Percentiles rank a stretch among this genome's conserved stretches.
These are phyloP conservation scores for Calypte anna DNA, from an alignment of 2,113 vertebrate species.

Conservation along the genomic window DNA sequence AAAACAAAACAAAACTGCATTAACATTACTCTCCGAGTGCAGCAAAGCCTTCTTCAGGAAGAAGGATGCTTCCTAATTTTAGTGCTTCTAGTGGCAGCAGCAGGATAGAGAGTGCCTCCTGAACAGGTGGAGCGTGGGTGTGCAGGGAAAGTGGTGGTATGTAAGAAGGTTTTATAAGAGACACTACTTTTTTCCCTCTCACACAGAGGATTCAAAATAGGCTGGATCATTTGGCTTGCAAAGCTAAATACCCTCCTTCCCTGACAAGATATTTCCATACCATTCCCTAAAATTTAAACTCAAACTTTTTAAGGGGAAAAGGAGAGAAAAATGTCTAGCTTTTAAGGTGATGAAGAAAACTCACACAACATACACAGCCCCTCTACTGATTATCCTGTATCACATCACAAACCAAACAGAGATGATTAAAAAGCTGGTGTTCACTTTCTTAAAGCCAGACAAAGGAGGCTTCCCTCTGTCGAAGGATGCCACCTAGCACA, in stretches of 20 bases:
- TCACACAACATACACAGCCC: background rate
- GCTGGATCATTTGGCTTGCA: constrained; percentile 18
- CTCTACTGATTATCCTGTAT: background rate
- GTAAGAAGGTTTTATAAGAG: background rate
- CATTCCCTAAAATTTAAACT: background rate
- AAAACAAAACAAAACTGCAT: background rate
- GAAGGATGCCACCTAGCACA: background rate
- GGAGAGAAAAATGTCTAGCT: background rate
- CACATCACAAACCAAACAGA: background rate
- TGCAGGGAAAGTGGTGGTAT: background rate
- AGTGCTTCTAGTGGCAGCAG: background rate
- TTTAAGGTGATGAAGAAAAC: background rate
- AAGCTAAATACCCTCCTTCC: background rate
- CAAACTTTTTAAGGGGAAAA: background rate
- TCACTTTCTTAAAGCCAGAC: background rate
- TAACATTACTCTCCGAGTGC: background rate
- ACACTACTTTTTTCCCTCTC: background rate
- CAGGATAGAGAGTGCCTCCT: background rate
- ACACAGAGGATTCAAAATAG: constrained; percentile 18
- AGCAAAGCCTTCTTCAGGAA: background rate
- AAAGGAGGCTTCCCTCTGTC: background rate
- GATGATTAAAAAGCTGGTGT: background rate
- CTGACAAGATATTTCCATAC: background rate
- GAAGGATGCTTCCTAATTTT: constrained; percentile 26
- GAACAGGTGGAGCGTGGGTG: constrained; percentile 58